Percentiles rank a stretch among this genome's conserved stretches.
These are phyloP conservation scores for Solenopsis fugax DNA, from an alignment of 1,140 invertebrate genomes.

Conservation along the genomic window DNA sequence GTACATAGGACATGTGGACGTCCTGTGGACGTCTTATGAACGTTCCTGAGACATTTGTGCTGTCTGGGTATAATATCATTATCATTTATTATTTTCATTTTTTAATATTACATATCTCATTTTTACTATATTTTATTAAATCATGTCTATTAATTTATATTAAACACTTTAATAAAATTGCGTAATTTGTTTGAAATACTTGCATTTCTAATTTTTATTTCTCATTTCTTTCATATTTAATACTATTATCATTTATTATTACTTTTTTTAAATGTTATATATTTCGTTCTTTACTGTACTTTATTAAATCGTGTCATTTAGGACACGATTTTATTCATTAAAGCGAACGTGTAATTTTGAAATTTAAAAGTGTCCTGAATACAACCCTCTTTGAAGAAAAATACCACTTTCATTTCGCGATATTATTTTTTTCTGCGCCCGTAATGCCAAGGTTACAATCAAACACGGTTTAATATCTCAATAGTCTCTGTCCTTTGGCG, in stretches of 20 bases:
- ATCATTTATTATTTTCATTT: not conserved
- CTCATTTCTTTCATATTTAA: not conserved
- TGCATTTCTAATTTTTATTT: not conserved
- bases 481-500: slow-evolving; percentile 17
- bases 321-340: not conserved
- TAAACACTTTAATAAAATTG: too few relatives aligned
- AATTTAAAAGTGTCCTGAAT: not conserved
- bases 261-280: too few relatives aligned
- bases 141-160: not conserved
- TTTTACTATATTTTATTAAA: slow-evolving; percentile 3
- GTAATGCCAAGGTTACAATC: slow-evolving; percentile 7
- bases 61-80: too few relatives aligned
- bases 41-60: too few relatives aligned
- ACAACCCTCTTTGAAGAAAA: not conserved
- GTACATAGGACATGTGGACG: too few relatives aligned
- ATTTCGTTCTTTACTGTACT: not conserved
- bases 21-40: too few relatives aligned
- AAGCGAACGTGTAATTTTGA: not conserved
- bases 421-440: not conserved
- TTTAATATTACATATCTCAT: not conserved
- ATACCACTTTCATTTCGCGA: not conserved
- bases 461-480: slow-evolving; percentile 41
- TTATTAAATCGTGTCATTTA: not conserved
- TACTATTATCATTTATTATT: not conserved
- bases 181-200: not conserved